phyloP scores from a whole-genome alignment of 2,113 vertebrate genomes.

The Gallinago paraguaiae region DNA sequence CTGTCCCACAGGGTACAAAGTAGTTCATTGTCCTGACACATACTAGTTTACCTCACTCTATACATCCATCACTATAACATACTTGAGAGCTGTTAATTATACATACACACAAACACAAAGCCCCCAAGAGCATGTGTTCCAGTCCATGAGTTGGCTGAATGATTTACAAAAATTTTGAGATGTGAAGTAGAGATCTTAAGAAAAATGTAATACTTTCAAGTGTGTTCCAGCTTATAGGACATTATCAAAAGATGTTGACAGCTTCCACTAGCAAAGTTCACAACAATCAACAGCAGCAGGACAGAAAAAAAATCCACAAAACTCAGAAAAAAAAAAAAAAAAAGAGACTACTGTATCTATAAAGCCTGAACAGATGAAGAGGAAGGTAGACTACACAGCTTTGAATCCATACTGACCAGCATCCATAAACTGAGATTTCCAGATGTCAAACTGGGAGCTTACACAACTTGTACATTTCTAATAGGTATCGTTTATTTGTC shows the following conservation, averaged over 20 bases:
- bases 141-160: background rate
- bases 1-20: background rate
- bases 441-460: background rate
- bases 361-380: background rate
- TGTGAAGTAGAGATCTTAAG: background rate
- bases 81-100: background rate
- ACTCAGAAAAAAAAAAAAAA: background rate
- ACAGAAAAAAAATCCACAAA: background rate
- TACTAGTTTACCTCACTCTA: background rate
- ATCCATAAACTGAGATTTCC: background rate
- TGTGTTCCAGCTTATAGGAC: background rate
- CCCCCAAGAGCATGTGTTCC: fast-evolving
- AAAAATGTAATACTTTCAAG: background rate
- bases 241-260: background rate
- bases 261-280: background rate
- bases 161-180: background rate
- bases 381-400: background rate
- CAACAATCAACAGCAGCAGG: background rate
- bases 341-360: background rate
- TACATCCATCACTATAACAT: background rate
- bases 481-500: background rate
- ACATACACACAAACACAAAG: background rate
- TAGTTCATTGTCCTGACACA: background rate
- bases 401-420: background rate
- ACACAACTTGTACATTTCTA: background rate